Conservation (phyloP, 92 coral and sea anemone genomes). For the Nematostella vectensis region DNA sequence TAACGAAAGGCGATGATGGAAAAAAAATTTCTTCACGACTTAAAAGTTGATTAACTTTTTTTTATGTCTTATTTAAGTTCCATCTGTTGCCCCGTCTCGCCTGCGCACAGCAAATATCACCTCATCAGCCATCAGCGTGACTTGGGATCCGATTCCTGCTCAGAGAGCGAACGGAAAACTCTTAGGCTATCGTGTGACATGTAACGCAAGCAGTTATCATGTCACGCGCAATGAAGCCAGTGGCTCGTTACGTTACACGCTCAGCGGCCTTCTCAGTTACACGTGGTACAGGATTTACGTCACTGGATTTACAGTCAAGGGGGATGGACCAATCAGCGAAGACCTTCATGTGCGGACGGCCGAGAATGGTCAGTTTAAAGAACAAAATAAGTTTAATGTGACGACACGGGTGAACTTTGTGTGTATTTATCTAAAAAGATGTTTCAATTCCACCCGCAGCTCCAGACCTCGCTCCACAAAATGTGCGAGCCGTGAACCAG, state of each 20-base stretch:
- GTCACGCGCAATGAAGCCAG: background rate
- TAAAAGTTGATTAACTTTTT: too few species aligned
- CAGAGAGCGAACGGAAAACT: background rate
- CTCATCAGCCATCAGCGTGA: background rate
- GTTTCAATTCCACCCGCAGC: conserved; percentile 1
- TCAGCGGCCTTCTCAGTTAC: background rate
- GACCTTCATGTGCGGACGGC: background rate
- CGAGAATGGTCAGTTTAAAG: background rate
- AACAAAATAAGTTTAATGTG: background rate
- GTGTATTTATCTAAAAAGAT: too few species aligned
- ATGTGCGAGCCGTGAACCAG: conserved; percentile 6
- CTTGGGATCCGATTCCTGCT: background rate
- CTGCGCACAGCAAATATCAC: background rate
- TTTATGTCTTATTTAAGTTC: too few species aligned
- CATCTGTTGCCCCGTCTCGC: background rate
- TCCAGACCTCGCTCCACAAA: conserved; percentile 2
- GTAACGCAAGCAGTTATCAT: background rate
- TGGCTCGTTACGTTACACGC: background rate
- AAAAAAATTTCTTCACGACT: too few species aligned
- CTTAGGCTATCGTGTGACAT: background rate
- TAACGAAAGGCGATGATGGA: too few species aligned
- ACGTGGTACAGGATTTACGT: background rate
- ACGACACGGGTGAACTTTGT: too few species aligned
- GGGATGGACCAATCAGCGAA: background rate
- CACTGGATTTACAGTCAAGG: background rate